A percentile compares a stretch with the other conserved stretches of the same genome.
Conservation (phyloP, 2,797 vertebrate genomes). For the Aplochiton taeniatus region DNA sequence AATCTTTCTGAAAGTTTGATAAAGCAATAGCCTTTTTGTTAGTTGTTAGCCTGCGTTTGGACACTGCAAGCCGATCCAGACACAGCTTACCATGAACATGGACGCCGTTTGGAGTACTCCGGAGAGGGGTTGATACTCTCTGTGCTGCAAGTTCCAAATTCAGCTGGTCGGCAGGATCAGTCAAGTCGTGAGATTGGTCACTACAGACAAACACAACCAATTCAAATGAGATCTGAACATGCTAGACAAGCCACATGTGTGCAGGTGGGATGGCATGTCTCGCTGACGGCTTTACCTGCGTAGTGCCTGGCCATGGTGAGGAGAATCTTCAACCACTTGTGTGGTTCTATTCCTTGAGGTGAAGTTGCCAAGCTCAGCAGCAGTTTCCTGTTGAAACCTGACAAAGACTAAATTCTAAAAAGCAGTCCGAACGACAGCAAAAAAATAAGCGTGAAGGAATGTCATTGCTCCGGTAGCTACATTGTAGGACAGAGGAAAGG, state of each 20-base stretch:
- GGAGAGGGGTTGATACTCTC: constrained; percentile 7
- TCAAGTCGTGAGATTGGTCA: constrained; percentile 26
- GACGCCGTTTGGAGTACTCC: constrained; percentile 18
- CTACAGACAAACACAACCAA: constrained; percentile 44
- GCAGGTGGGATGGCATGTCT: no score
- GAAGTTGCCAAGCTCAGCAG: constrained; percentile 45
- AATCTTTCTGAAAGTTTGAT: no score
- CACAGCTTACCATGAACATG: constrained; percentile 46
- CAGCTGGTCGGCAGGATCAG: constrained; percentile 23
- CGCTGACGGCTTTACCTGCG: background rate
- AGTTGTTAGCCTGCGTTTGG: no score
- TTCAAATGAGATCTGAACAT: background rate
- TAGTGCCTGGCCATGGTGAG: constrained; percentile 30
- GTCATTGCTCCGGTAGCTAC: background rate
- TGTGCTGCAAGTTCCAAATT: constrained; percentile 29
- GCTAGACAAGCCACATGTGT: background rate
- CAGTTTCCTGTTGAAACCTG: constrained; percentile 56
- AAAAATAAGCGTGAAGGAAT: background rate
- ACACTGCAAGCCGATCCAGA: constrained; percentile 4
- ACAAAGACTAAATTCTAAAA: constrained; percentile 19
- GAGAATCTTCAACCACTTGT: constrained; percentile 28
- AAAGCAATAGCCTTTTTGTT: no score
- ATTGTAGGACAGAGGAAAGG: no score
- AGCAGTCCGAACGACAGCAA: background rate
- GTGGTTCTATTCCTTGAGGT: constrained; percentile 30